phyloP scores from a whole-genome alignment of 2,113 vertebrate genomes.

The Pagrus major region DNA sequence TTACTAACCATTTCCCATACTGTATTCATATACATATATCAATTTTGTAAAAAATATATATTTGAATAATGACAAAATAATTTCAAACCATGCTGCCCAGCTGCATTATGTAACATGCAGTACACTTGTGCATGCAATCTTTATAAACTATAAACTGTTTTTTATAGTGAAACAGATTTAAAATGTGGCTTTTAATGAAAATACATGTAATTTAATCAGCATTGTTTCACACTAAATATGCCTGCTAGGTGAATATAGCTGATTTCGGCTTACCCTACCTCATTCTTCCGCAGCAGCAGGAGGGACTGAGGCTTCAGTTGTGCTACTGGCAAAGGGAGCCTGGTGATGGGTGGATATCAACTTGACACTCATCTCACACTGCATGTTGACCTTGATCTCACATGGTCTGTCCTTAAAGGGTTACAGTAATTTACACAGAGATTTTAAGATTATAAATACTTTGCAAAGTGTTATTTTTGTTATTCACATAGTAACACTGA shows the following conservation, averaged over 20 bases:
- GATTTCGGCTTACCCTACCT: conserved; percentile 32
- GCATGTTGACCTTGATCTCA: conserved; percentile 34
- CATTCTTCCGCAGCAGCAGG: not conserved
- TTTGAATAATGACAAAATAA: not conserved
- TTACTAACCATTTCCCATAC: not conserved
- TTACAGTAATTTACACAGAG: conserved; percentile 1
- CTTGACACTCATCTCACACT: not conserved
- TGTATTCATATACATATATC: not conserved
- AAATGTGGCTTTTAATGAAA: not conserved
- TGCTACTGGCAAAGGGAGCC: not conserved
- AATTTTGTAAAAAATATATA: not conserved
- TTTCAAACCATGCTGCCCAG: not conserved
- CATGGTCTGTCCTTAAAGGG: conserved; percentile 8
- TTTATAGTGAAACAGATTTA: not conserved
- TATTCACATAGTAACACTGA: conserved; percentile 11
- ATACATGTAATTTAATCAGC: not conserved
- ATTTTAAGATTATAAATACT: conserved; percentile 17
- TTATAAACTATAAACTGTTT: not conserved
- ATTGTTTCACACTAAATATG: not conserved
- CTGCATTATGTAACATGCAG: not conserved
- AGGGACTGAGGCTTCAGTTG: not conserved
- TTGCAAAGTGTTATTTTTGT: conserved; percentile 37
- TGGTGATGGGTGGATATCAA: conserved; percentile 1
- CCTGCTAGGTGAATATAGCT: not conserved
- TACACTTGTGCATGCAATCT: not conserved